Evolutionary conservation across 2,113 vertebrate genomes (phyloP).

Genomic region (Mixornis gularis): DNA sequence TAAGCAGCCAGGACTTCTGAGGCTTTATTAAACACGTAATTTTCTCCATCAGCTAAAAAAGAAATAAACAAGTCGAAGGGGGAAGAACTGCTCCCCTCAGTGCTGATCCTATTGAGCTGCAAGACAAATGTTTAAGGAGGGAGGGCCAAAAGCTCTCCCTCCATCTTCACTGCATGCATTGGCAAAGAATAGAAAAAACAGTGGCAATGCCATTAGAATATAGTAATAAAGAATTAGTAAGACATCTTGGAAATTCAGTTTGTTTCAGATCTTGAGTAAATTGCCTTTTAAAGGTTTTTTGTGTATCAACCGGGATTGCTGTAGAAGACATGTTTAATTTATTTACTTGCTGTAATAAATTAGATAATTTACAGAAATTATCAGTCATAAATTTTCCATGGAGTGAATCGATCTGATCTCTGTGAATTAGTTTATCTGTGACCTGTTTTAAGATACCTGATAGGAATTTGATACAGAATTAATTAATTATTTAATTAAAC

Average conservation of each 20-base stretch:
- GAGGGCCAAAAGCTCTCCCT: background rate
- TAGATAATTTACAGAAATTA: slow-evolving; percentile 53
- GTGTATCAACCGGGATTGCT: background rate
- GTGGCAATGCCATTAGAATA: background rate
- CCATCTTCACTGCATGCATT: background rate
- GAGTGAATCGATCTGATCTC: slow-evolving; percentile 33
- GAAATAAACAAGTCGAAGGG: background rate
- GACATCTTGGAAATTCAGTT: slow-evolving; percentile 14
- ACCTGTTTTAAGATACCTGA: slow-evolving; percentile 50
- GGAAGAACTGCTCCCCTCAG: background rate
- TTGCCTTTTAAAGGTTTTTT: slow-evolving; percentile 25
- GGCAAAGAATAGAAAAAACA: background rate
- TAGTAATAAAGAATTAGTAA: background rate
- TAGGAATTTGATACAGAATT: slow-evolving; percentile 29
- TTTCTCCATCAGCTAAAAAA: background rate
- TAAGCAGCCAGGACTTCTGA: background rate
- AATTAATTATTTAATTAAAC: slow-evolving; percentile 68
- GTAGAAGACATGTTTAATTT: slow-evolving; percentile 45
- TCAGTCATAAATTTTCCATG: slow-evolving; percentile 31
- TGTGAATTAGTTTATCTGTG: slow-evolving; percentile 42
- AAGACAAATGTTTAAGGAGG: background rate
- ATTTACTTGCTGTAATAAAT: slow-evolving; percentile 53
- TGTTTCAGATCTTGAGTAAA: slow-evolving; percentile 22
- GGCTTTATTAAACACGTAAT: background rate
- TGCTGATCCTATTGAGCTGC: background rate